Percentiles rank a stretch among this genome's conserved stretches.
phyloP scores from a whole-genome alignment of 2,797 vertebrate species.

The Botia almorhae region DNA sequence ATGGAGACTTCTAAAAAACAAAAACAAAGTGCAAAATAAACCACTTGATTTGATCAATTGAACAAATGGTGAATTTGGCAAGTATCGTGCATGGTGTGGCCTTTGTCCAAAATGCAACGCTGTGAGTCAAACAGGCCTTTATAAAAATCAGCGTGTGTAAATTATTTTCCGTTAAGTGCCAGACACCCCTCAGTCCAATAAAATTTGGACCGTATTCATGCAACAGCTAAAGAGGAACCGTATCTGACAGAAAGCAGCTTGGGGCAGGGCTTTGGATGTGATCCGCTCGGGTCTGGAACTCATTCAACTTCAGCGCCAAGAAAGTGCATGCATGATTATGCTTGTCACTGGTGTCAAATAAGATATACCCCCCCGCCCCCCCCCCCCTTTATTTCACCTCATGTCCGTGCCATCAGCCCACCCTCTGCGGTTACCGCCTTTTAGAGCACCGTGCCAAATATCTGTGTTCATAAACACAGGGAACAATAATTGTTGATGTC shows the following conservation, averaged over 20 bases:
- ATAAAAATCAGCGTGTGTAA: constrained; percentile 33
- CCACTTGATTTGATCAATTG: constrained; percentile 14
- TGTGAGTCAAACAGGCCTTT: constrained; percentile 30
- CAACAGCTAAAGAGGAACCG: constrained; percentile 11
- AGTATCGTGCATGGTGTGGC: not conserved
- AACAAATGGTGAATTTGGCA: constrained; percentile 24
- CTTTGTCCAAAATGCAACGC: constrained; percentile 22
- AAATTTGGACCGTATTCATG: constrained; percentile 2
- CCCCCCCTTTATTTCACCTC: constrained; percentile 4
- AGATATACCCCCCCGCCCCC: constrained; percentile 21
- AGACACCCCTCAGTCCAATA: constrained; percentile 19
- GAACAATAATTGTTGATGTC: not conserved
- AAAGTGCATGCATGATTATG: constrained; percentile 48
- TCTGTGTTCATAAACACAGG: constrained; percentile 5
- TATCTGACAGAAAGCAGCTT: constrained; percentile 40
- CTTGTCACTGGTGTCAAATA: constrained; percentile 44
- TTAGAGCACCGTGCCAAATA: not conserved
- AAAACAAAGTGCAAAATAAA: not conserved
- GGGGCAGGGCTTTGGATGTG: constrained; percentile 20
- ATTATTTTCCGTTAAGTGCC: constrained; percentile 44
- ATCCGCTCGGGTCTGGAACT: constrained; percentile 40
- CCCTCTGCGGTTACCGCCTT: not conserved
- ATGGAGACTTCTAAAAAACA: not conserved
- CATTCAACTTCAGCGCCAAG: constrained; percentile 33
- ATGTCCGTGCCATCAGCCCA: not conserved